Evolutionary conservation across 2,888 invertebrate genomes (phyloP), one percentile per base, ranked within the genome.

Genomic region (Drosophila demipolita): DNA sequence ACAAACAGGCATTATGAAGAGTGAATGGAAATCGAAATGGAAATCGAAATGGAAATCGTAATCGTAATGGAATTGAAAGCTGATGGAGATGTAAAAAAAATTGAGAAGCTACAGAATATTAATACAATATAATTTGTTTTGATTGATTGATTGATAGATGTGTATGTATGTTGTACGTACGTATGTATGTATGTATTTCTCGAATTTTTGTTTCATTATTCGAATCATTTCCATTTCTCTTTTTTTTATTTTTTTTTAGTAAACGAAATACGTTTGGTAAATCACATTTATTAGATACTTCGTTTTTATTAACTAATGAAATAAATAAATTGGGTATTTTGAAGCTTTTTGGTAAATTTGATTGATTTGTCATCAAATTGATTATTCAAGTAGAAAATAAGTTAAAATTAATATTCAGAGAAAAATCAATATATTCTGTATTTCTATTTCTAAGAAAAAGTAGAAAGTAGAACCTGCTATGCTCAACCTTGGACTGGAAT

Each of bases 21-120:
- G 33, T 12, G 38, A 29, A 29, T 29, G 4, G 29, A 29, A 29
- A 29, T 29, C 5, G 5, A 29, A 29, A 35, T 36, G 29, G 50
- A 58, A 26, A 42, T 32, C 40, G 32, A 58, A 42, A 23, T 50
- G 54, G 33, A 54, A 54, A 38, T 58, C 33, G 33, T 29, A 53
- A 20, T 23, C 23, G 23, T 23, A 54, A 38, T 58, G 45, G 33
- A 33, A 53, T 20, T 35, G 36, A 11, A 32, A 29, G 20, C 20
- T 23, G 45, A 23, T 45, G 8, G 15, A 33, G 23, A 38, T 20
- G 20, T 33, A 50, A 60, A 59, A 35, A 65, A 23, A 35, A 35
- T 20, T 17, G 38, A 15, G 45, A 15, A 45, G 3, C 62, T 20
- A 53, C 36, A 45, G 8, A 36, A 42, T 54, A 36, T 57, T 23